phyloP scores from a whole-genome alignment of 2,888 invertebrate species.

The Venusia cambrica region DNA sequence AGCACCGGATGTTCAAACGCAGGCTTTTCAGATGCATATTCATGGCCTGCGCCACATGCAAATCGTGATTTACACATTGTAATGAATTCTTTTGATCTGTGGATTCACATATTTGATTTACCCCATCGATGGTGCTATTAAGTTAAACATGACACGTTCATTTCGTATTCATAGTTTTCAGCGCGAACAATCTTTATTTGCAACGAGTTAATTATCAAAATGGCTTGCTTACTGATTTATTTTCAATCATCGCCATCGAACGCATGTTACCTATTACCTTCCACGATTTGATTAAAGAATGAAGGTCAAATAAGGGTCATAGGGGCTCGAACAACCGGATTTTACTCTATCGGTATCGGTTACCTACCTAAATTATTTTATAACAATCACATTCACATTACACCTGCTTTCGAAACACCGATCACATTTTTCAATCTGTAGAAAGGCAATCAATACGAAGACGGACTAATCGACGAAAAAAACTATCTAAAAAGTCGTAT shows the following conservation, averaged over 20 bases:
- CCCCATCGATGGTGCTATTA: constrained; percentile 71
- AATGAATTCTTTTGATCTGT: constrained; percentile 82
- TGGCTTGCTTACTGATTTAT: constrained; percentile 29
- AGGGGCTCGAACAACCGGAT: too few relatives aligned
- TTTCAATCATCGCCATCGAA: background rate
- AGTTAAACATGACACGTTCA: constrained; percentile 63
- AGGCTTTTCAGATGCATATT: constrained; percentile 74
- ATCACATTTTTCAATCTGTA: constrained; percentile 8
- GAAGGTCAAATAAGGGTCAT: too few relatives aligned
- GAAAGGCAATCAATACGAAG: constrained; percentile 45
- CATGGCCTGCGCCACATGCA: constrained; percentile 77
- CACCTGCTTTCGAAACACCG: constrained; percentile 6
- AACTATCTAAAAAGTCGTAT: constrained; percentile 68
- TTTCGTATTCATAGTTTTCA: constrained; percentile 77
- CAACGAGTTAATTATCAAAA: constrained; percentile 41
- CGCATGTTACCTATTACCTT: too few relatives aligned
- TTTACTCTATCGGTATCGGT: too few relatives aligned
- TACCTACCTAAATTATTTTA: too few relatives aligned
- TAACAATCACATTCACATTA: constrained; percentile 7
- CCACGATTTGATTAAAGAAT: too few relatives aligned
- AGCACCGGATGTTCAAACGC: constrained; percentile 67
- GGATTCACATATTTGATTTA: constrained; percentile 80
- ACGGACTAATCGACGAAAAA: constrained; percentile 54
- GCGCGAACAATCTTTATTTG: constrained; percentile 49
- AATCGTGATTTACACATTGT: constrained; percentile 80